Evolutionary conservation across 2,113 vertebrate genomes (phyloP).

Genomic region (Seriola rivoliana): DNA sequence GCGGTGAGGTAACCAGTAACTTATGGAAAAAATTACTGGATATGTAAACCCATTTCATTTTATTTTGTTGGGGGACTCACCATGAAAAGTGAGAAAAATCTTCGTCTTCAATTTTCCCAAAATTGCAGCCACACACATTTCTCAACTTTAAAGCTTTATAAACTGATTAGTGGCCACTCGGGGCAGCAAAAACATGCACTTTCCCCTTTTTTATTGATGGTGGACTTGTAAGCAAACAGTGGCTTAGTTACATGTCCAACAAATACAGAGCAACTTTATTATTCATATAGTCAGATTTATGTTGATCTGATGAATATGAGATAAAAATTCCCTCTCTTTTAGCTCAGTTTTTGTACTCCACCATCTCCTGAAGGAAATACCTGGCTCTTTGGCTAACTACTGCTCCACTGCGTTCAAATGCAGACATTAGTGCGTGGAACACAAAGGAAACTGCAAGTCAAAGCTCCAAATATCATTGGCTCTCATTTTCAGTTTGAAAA

Average conservation of each 20-base stretch:
- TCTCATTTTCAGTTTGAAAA: no score
- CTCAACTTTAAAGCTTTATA: background rate
- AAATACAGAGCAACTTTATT: no score
- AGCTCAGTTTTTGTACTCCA: background rate
- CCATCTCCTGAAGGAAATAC: background rate
- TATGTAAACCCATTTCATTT: background rate
- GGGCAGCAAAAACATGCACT: no score
- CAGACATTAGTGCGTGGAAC: no score
- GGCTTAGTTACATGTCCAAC: no score
- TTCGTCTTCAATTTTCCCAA: background rate
- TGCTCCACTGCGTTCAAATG: no score
- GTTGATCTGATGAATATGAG: background rate
- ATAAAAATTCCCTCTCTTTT: background rate
- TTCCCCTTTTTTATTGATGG: no score
- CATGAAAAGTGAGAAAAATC: constrained; percentile 26
- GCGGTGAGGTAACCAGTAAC: constrained; percentile 36
- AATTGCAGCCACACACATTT: background rate
- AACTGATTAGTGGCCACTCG: background rate
- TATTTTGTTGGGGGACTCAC: constrained; percentile 16
- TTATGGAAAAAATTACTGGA: constrained; percentile 37
- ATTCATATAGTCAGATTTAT: background rate
- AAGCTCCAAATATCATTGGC: no score
- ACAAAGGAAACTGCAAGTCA: no score
- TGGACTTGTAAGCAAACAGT: no score
- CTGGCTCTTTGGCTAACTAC: no score